These are phyloP conservation scores for Falco naumanni DNA, from an alignment of 2,797 vertebrate species.

Conservation along the genomic window DNA sequence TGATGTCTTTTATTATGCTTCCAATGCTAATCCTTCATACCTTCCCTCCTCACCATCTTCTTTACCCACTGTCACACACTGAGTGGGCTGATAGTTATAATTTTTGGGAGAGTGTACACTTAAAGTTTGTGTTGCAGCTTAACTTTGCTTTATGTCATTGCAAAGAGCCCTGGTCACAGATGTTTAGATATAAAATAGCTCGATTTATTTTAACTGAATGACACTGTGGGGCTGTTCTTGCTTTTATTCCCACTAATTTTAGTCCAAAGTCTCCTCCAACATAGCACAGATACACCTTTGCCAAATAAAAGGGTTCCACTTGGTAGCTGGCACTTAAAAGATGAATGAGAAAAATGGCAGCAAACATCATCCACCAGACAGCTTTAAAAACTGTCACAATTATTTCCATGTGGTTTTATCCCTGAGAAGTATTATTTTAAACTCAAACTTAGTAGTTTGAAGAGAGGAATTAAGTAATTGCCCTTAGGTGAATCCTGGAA, in stretches of 20 bases:
- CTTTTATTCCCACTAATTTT: not conserved
- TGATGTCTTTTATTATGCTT: not conserved
- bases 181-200: not conserved
- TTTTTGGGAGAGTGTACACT: not conserved
- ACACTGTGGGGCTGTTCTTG: not conserved
- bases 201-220: not conserved
- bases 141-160: not conserved
- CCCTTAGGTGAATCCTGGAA: not conserved
- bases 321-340: not conserved
- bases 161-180: not conserved
- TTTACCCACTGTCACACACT: not conserved
- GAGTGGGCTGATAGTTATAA: not conserved
- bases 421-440: not conserved
- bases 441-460: not conserved
- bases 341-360: slow-evolving; percentile 23
- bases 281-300: not conserved
- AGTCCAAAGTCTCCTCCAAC: not conserved
- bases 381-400: slow-evolving; percentile 2
- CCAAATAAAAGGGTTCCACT: not conserved
- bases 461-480: not conserved
- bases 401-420: not conserved
- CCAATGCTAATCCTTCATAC: not conserved
- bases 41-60: not conserved
- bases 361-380: slow-evolving; percentile 7
- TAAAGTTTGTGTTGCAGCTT: not conserved